Evolutionary conservation across 2,797 vertebrate species (phyloP).

Genomic region (Selene dorsalis): DNA sequence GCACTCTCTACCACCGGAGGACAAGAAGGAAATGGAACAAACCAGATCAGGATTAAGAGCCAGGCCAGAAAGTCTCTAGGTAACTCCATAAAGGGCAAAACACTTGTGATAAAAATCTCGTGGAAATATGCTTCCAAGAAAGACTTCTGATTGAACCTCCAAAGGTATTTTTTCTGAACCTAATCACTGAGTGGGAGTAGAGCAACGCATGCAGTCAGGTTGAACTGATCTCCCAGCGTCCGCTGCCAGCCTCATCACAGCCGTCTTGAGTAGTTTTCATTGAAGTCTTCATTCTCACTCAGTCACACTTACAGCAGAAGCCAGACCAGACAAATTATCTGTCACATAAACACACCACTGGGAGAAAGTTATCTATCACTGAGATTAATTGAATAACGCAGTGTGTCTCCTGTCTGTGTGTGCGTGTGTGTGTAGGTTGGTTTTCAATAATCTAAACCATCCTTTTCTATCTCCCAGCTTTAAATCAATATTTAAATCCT

Average conservation of each 20-base stretch:
- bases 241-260: slow-evolving; percentile 42
- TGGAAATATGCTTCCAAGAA: slow-evolving; percentile 61
- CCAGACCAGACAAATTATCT: slow-evolving; percentile 62
- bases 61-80: slow-evolving; percentile 54
- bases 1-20: slow-evolving; percentile 37
- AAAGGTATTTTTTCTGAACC: slow-evolving; percentile 35
- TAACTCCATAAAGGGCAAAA: slow-evolving; percentile 69
- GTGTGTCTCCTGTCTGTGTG: background rate
- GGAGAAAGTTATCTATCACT: slow-evolving; percentile 49
- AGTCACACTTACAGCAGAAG: slow-evolving; percentile 45
- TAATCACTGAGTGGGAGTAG: slow-evolving; percentile 48
- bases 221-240: slow-evolving; percentile 46
- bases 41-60: slow-evolving; percentile 56
- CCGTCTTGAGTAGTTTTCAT: slow-evolving; percentile 38
- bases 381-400: slow-evolving; percentile 42
- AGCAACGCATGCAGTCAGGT: slow-evolving; percentile 45
- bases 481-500: slow-evolving; percentile 34
- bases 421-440: background rate
- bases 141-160: slow-evolving; percentile 51
- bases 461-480: slow-evolving; percentile 5
- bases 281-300: slow-evolving; percentile 56
- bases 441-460: slow-evolving; percentile 26
- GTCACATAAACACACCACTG: slow-evolving; percentile 46
- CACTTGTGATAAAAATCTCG: slow-evolving; percentile 64
- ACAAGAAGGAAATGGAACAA: slow-evolving; percentile 63